These are phyloP conservation scores for Dicaeum eximium DNA, from an alignment of 2,113 vertebrate species.

Conservation along the genomic window DNA sequence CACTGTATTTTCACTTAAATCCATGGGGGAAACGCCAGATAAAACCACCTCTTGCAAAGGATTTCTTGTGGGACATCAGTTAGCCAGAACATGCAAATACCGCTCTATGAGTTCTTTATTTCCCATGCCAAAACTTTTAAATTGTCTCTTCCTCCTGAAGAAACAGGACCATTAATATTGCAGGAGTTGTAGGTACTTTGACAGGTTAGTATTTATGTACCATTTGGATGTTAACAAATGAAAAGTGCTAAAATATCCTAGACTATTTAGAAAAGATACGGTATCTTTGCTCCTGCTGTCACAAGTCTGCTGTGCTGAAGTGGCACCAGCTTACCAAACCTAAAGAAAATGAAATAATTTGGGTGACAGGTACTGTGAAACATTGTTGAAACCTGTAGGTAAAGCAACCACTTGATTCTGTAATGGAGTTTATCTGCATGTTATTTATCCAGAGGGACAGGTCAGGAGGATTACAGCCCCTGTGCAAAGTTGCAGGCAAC, in stretches of 20 bases:
- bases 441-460: neutral
- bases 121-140: neutral
- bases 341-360: neutral
- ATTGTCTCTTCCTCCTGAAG: neutral
- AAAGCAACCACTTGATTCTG: neutral
- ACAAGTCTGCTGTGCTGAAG: neutral
- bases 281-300: neutral
- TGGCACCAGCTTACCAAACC: neutral
- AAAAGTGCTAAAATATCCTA: neutral
- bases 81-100: neutral
- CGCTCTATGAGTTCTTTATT: neutral
- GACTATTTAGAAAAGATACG: neutral
- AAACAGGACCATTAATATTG: neutral
- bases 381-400: neutral
- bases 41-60: neutral
- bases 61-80: neutral
- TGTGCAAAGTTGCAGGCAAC: rapidly evolving
- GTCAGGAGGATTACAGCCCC: neutral
- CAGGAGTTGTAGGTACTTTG: neutral
- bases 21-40: neutral
- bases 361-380: neutral
- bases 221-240: neutral
- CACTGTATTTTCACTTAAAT: neutral
- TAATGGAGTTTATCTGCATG: neutral
- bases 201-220: neutral